Percentiles rank a stretch among this genome's conserved stretches.
Evolutionary conservation across 2,888 invertebrate species (phyloP).

Genomic region (Plemyria rubiginata): DNA sequence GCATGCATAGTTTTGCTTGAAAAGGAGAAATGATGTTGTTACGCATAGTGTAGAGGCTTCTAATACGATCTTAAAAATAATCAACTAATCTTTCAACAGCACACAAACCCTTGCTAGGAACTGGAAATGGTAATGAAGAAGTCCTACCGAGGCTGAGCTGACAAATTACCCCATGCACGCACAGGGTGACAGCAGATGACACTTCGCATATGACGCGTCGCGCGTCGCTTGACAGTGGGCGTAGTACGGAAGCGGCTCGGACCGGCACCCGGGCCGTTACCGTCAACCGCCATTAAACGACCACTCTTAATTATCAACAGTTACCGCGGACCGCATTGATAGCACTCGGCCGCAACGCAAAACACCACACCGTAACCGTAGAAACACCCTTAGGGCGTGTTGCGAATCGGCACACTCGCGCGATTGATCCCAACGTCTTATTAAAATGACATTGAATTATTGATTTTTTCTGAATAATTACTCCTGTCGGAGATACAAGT

Average conservation of each 20-base stretch:
- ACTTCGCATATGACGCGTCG: conserved; percentile 44
- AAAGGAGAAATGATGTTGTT: not conserved
- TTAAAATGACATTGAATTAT: conserved; percentile 34
- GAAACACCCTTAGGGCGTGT: conserved; percentile 46
- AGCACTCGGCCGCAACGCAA: conserved; percentile 55
- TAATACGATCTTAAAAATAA: not conserved
- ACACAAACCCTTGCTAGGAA: conserved; percentile 15
- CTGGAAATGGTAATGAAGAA: conserved; percentile 25
- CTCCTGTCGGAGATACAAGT: conserved; percentile 10
- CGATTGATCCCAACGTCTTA: conserved; percentile 34
- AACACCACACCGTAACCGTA: conserved; percentile 54
- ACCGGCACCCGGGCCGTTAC: conserved; percentile 71
- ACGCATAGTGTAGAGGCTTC: not conserved
- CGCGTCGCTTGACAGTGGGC: conserved; percentile 55
- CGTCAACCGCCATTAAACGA: conserved; percentile 71
- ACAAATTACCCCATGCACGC: conserved; percentile 18
- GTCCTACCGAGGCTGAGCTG: conserved; percentile 11
- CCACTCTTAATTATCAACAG: conserved; percentile 82
- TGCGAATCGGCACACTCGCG: conserved; percentile 29
- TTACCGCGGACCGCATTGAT: conserved; percentile 65
- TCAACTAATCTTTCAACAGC: conserved; percentile 1
- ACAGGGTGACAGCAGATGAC: conserved; percentile 44
- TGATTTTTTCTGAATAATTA: conserved; percentile 28
- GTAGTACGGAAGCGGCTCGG: conserved; percentile 68
- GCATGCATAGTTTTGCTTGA: not conserved